Percentiles rank a stretch among this genome's conserved stretches.
Evolutionary conservation across 2,888 invertebrate species (phyloP).

Genomic region (Torymus tubicola): DNA sequence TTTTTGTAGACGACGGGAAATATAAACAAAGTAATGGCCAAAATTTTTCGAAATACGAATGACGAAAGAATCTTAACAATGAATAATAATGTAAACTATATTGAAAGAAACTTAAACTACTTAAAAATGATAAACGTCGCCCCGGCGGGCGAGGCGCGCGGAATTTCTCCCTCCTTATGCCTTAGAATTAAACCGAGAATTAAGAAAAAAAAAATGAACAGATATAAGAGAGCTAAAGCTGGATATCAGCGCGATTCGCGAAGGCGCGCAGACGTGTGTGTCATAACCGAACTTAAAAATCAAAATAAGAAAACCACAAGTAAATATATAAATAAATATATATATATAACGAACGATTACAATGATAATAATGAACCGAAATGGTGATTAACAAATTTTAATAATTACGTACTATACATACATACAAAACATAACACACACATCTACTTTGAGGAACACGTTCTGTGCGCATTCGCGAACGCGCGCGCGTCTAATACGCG

Average conservation of each 20-base stretch:
- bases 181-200: constrained; percentile 44
- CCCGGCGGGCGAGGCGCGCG: constrained; percentile 21
- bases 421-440: neutral
- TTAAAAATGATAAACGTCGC: constrained; percentile 31
- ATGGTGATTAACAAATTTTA: no score
- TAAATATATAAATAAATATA: no score
- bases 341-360: no score
- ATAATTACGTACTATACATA: neutral
- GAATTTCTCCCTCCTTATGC: constrained; percentile 53
- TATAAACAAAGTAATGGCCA: neutral
- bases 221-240: constrained; percentile 17
- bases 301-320: constrained; percentile 9
- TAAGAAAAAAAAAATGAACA: neutral
- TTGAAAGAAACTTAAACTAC: no score
- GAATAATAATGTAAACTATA: no score
- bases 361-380: no score
- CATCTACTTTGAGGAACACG: neutral
- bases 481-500: neutral
- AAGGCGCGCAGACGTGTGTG: constrained; percentile 42
- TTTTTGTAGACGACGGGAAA: constrained; percentile 33
- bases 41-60: no score
- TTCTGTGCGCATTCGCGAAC: constrained; percentile 53
- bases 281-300: constrained; percentile 7
- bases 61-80: no score
- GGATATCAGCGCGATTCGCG: constrained; percentile 33